phyloP scores from a whole-genome alignment of 1,140 invertebrate species.

The Acyrthosiphon pisum region DNA sequence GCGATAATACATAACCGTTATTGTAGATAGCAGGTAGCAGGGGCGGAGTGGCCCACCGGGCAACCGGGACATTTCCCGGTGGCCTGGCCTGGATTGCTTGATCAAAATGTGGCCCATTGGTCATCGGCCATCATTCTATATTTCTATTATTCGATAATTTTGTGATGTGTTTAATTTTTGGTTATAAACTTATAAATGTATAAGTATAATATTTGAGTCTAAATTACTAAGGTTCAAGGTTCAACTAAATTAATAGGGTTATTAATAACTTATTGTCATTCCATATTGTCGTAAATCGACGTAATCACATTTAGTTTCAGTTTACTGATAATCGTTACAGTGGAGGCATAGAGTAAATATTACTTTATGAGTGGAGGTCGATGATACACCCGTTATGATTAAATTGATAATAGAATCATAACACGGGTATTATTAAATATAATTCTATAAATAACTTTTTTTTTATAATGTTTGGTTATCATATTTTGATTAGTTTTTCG shows the following conservation, averaged over 20 bases:
- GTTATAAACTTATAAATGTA: too few species aligned
- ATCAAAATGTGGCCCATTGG: neutral
- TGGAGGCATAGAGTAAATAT: neutral
- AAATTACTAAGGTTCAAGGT: neutral
- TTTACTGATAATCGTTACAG: neutral
- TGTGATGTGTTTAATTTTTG: too few species aligned
- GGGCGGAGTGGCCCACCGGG: neutral
- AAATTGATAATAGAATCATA: too few species aligned
- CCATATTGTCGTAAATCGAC: neutral
- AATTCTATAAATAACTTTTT: neutral
- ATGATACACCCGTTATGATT: too few species aligned
- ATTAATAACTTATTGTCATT: neutral
- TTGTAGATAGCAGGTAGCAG: too few species aligned
- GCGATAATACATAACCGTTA: too few species aligned
- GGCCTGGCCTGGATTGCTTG: neutral
- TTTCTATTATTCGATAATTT: too few species aligned
- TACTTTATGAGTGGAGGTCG: too few species aligned
- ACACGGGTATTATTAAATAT: neutral
- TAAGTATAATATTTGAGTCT: neutral
- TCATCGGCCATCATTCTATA: neutral
- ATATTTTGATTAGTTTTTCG: too few species aligned
- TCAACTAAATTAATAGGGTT: neutral
- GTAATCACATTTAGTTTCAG: neutral
- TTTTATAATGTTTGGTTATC: too few species aligned
- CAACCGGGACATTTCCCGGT: slow-evolving; percentile 11